Evolutionary conservation across 64 coral and sea anemone species (phyloP).

Genomic region (Porites lutea): DNA sequence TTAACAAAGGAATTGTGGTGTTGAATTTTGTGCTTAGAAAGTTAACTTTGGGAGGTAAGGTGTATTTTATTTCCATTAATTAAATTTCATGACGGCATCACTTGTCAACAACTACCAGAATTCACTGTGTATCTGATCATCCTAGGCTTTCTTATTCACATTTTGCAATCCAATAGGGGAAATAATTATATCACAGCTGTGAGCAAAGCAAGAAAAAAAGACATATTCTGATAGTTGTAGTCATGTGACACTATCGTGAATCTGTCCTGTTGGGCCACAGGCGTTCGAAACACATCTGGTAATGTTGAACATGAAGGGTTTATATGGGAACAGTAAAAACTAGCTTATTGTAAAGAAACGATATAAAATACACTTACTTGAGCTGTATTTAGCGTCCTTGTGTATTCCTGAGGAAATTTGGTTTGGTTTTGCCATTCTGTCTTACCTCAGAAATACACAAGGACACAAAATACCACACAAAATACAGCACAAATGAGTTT

Average conservation of each 20-base stretch:
- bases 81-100: conserved; percentile 53
- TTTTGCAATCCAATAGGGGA: background rate
- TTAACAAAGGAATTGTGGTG: too few species aligned
- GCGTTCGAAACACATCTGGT: background rate
- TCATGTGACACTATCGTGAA: background rate
- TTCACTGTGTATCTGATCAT: conserved; percentile 27
- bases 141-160: background rate
- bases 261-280: background rate
- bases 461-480: background rate
- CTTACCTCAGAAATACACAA: too few species aligned
- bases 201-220: background rate
- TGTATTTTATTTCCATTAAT: conserved; percentile 49
- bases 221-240: background rate
- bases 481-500: background rate
- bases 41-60: conserved; percentile 43
- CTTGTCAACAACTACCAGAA: conserved; percentile 19
- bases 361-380: background rate
- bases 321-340: background rate
- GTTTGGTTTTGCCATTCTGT: background rate
- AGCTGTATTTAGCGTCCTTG: background rate
- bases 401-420: background rate
- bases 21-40: background rate
- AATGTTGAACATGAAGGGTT: background rate
- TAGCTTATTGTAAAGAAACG: background rate
- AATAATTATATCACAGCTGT: background rate